Evolutionary conservation across 2,888 invertebrate species (phyloP).

Genomic region (Lumbricus terrestris): DNA sequence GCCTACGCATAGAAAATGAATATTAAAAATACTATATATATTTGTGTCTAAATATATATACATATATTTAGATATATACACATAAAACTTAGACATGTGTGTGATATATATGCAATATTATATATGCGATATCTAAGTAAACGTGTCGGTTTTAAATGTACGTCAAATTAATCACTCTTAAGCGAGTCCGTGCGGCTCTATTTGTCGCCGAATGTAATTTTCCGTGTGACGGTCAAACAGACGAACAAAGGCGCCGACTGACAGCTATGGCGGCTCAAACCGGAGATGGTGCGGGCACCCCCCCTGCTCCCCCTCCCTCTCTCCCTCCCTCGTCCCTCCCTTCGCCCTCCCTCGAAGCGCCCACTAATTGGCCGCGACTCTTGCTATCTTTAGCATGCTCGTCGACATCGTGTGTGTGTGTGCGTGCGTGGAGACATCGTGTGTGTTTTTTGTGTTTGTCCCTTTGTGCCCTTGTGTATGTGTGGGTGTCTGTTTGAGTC

Average conservation of each 20-base stretch:
- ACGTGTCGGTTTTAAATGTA: neutral
- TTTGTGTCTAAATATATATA: neutral
- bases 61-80: neutral
- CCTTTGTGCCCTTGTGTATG: neutral
- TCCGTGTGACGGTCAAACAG: neutral
- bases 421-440: neutral
- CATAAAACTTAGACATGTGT: too few relatives aligned
- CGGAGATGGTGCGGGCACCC: neutral
- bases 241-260: neutral
- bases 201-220: neutral
- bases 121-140: neutral
- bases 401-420: neutral
- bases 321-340: too few relatives aligned
- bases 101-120: too few relatives aligned
- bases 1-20: too few relatives aligned
- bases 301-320: neutral
- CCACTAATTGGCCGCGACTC: neutral
- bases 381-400: neutral
- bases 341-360: too few relatives aligned
- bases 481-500: neutral
- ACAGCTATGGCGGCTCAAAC: constrained; percentile 3
- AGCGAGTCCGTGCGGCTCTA: neutral
- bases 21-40: too few relatives aligned
- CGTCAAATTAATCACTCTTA: constrained; percentile 3
- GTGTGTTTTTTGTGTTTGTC: neutral